phyloP scores from a whole-genome alignment of 2,797 vertebrate species.

The Poeciliopsis infans region DNA sequence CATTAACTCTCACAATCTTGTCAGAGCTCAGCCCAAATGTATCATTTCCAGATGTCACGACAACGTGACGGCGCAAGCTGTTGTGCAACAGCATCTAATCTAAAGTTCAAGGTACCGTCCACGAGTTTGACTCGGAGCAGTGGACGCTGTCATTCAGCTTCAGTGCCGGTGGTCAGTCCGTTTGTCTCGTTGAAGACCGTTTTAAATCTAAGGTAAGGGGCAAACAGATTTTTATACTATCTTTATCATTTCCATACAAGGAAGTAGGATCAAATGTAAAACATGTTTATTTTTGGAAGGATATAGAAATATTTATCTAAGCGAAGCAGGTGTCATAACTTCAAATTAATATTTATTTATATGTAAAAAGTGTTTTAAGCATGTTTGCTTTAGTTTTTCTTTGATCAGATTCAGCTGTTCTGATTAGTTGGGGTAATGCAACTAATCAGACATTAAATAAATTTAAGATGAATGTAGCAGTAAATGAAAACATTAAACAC shows the following conservation, averaged over 20 bases:
- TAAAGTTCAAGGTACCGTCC: slow-evolving; percentile 72
- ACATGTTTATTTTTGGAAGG: neutral
- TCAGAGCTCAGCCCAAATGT: slow-evolving; percentile 46
- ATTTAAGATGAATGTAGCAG: neutral
- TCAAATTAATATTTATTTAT: neutral
- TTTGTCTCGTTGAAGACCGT: slow-evolving; percentile 13
- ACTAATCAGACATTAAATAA: neutral
- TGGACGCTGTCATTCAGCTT: slow-evolving; percentile 34
- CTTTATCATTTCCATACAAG: neutral
- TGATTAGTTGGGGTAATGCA: neutral
- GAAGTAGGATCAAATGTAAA: neutral
- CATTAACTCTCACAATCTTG: slow-evolving; percentile 68
- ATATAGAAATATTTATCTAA: neutral
- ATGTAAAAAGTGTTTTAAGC: neutral
- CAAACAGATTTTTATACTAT: neutral
- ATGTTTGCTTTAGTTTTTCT: slow-evolving; percentile 1
- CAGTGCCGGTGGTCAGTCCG: slow-evolving; percentile 2
- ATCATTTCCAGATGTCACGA: slow-evolving; percentile 56
- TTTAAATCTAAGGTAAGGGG: slow-evolving; percentile 39
- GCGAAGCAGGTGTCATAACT: neutral
- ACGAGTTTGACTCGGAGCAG: slow-evolving; percentile 8
- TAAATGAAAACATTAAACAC: neutral
- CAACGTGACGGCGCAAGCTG: slow-evolving; percentile 63
- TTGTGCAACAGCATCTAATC: slow-evolving; percentile 68
- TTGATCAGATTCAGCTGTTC: neutral